Evolutionary conservation across 2,888 invertebrate genomes (phyloP), one percentile per base, ranked within the genome.

Genomic region (Lamellibrachia columna): DNA sequence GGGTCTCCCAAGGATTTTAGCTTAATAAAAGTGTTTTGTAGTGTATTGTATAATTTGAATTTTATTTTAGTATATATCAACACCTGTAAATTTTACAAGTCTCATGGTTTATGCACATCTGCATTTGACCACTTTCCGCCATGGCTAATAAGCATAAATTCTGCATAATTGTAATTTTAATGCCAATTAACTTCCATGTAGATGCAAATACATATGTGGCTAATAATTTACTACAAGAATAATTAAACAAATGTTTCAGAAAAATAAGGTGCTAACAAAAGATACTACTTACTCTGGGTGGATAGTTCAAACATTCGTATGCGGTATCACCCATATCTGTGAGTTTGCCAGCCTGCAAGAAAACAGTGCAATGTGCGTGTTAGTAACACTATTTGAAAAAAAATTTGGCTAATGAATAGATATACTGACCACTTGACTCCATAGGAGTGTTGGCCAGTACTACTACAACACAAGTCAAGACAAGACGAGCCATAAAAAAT

Each of bases 301-400:
- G 94, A 53, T 95, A 94, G 92, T 95, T 95, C 92, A 96, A 92
- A 93, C 96, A 96, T 53, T 94, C 94, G n/a, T 94, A 93, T 60
- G 95, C 95, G 92, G 96, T 95, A 90, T 96, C 96, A 40, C 96
- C 96, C 90, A 94, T 94, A 55, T 95, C 95, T 55, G 96, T 96
- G 92, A 96, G 93, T 93, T 96, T 96, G 11, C 96, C 96, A 93
- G 96, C 96, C 96, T 96, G 94, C 40, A 94, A 94, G 11, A 58
- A 92, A 93, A 92, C 91, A 92, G 53, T 9, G 55, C 90, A 58
- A 75, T 6, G n/a, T 75, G 75, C n/a, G 22, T 22, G 75, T 15
- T 75, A 15, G 75, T 75, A 75, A 75, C 75, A 75, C 6, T 6
- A 75, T 75, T 22, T 6, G n/a, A 6, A 22, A 4, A 22, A 4